phyloP scores from a whole-genome alignment of 2,888 invertebrate genomes.

The Xylota sylvarum region DNA sequence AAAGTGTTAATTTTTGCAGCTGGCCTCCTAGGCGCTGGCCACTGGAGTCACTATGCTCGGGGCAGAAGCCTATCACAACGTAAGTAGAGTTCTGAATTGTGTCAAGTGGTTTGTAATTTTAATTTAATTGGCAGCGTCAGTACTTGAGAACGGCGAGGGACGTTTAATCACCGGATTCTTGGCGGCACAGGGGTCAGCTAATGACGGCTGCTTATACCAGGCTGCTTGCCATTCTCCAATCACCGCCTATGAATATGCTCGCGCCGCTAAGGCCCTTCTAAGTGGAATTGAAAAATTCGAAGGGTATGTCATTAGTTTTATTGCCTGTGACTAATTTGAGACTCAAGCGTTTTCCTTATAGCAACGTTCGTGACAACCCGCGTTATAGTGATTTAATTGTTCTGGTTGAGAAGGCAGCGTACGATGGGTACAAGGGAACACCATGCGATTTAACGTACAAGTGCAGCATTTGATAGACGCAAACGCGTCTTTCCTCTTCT shows the following conservation, averaged over 20 bases:
- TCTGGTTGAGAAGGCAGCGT: conserved; percentile 89
- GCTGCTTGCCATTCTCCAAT: conserved; percentile 91
- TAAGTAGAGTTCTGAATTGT: conserved; percentile 18
- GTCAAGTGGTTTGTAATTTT: conserved; percentile 18
- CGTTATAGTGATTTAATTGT: conserved; percentile 88
- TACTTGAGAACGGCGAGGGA: conserved; percentile 89
- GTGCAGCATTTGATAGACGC: conserved; percentile 81
- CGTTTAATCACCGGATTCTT: conserved; percentile 85
- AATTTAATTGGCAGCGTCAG: conserved; percentile 41
- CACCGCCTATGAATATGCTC: conserved; percentile 90
- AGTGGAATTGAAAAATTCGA: conserved; percentile 89
- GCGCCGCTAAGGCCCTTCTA: conserved; percentile 91
- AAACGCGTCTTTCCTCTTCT: background rate
- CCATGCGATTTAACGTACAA: conserved; percentile 86
- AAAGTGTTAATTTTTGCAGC: conserved; percentile 94
- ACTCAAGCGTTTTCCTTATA: conserved; percentile 56
- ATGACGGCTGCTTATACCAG: conserved; percentile 90
- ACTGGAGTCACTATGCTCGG: conserved; percentile 86
- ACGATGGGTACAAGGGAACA: conserved; percentile 87
- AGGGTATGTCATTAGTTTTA: conserved; percentile 85
- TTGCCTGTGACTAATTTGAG: background rate
- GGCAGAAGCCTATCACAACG: conserved; percentile 78
- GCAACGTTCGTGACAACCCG: conserved; percentile 83
- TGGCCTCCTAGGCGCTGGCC: conserved; percentile 90
- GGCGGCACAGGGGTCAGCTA: conserved; percentile 90